Percentiles rank a stretch among this genome's conserved stretches.
phyloP scores from a whole-genome alignment of 2,113 vertebrate species.

The Perognathus longimembris region DNA sequence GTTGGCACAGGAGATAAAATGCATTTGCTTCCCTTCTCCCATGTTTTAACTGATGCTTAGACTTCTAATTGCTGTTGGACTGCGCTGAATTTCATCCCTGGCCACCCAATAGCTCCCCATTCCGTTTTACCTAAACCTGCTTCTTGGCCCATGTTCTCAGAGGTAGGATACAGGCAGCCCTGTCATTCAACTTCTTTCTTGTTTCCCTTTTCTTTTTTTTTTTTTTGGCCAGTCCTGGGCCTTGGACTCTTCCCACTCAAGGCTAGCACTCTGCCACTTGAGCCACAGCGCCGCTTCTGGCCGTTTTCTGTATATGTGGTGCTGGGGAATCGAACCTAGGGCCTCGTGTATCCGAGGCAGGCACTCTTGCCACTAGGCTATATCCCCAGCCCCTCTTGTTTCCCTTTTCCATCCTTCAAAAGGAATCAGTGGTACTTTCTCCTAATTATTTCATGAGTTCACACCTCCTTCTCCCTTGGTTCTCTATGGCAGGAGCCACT shows the following conservation, averaged over 20 bases:
- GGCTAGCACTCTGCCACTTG: too few relatives aligned
- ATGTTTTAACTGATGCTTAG: background rate
- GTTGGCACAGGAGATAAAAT: background rate
- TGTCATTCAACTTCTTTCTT: background rate
- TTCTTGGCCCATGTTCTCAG: background rate
- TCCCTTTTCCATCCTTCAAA: background rate
- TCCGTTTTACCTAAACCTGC: background rate
- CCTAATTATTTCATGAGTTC: background rate
- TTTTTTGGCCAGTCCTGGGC: too few relatives aligned
- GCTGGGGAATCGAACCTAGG: too few relatives aligned
- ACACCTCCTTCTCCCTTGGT: background rate
- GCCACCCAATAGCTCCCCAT: background rate
- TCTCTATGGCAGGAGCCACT: background rate
- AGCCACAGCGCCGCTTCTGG: too few relatives aligned
- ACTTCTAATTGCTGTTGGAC: background rate
- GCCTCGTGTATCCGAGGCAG: too few relatives aligned
- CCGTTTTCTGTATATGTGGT: too few relatives aligned
- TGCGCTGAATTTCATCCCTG: background rate
- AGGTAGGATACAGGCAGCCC: background rate
- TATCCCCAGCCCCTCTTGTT: too few relatives aligned
- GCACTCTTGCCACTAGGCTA: too few relatives aligned
- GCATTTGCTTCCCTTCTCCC: background rate
- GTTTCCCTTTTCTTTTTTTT: too few relatives aligned
- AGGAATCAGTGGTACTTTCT: background rate
- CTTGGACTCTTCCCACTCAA: too few relatives aligned